Evolutionary conservation across 2,888 invertebrate species (phyloP), one percentile per base, ranked within the genome.

Genomic region (Sturmia bella): DNA sequence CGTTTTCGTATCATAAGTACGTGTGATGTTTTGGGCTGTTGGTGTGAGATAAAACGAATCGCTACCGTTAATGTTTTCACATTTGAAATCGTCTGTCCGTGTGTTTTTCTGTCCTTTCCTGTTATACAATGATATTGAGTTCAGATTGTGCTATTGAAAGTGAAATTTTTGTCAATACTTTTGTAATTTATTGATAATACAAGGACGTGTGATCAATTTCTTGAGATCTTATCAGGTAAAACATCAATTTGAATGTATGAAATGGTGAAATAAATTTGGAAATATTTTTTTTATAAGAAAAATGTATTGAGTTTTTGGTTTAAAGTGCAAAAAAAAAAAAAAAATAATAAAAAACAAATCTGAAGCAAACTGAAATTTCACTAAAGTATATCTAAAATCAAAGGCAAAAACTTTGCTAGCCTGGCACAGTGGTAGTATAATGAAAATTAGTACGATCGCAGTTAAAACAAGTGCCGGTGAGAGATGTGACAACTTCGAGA

Each of bases 21-120:
- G 74, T 78, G 82, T 75, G 61, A 63, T 72, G 52, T 63, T 76
- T 19, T 24, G 59, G 59, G 59, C 66, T 72, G 59, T 72, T 72
- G 57, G 56, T 27, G 24, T 73, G 15, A 45, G 78, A 79, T 73
- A 73, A 79, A 66, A 61, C n/a, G 45, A 59, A 41, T 66, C 52
- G 72, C 69, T 69, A 76, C 76, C 52, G 76, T 69, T 61, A 61
- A 15, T 13, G 48, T 37, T 41, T 32, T n/a, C 24, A 59, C 21
- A 27, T 74, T 39, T 12, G 41, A 24, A 41, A 43, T 54, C 21
- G 52, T 32, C n/a, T 32, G 52, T 27, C 32, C 17, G 19, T 27
- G 4, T 2, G n/a, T 12, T 11, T 19, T 45, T 43, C 32, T 13
- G 57, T 21, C 39, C n/a, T 21, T 69, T 61, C 59, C 52, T 37